A percentile compares a stretch with the other conserved stretches of the same genome.
phyloP scores from a whole-genome alignment of 2,113 vertebrate genomes.

The Gobius niger region DNA sequence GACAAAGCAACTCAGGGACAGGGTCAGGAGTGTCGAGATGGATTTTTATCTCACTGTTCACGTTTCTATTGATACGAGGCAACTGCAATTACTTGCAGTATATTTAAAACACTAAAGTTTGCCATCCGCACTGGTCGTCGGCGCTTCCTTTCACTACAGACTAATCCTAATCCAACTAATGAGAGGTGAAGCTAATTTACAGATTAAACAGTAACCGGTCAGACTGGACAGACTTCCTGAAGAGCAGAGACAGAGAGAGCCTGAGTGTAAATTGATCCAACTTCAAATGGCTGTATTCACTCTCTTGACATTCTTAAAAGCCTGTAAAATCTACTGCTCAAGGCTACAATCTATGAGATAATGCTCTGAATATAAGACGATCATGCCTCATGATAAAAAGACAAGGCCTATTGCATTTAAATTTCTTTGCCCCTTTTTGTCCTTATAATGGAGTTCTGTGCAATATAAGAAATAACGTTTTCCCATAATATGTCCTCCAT shows the following conservation, averaged over 20 bases:
- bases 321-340: background rate
- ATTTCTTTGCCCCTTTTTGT: no score
- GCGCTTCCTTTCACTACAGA: background rate
- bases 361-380: no score
- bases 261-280: background rate
- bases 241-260: background rate
- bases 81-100: background rate
- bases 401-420: no score
- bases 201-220: slow-evolving; percentile 17
- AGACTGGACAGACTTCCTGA: slow-evolving; percentile 1
- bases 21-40: no score
- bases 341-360: no score
- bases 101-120: background rate
- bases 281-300: background rate
- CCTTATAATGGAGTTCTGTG: no score
- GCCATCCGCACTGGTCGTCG: background rate
- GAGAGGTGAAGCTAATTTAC: slow-evolving; percentile 1
- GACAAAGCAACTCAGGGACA: background rate
- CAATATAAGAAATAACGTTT: no score
- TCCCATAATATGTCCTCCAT: no score
- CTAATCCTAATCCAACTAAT: slow-evolving; percentile 10
- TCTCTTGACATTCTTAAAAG: background rate
- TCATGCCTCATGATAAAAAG: no score
- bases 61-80: no score
- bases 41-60: no score